Base-by-base conservation (phyloP, 2,113 vertebrate species). In the Tinamus guttatus region DNA sequence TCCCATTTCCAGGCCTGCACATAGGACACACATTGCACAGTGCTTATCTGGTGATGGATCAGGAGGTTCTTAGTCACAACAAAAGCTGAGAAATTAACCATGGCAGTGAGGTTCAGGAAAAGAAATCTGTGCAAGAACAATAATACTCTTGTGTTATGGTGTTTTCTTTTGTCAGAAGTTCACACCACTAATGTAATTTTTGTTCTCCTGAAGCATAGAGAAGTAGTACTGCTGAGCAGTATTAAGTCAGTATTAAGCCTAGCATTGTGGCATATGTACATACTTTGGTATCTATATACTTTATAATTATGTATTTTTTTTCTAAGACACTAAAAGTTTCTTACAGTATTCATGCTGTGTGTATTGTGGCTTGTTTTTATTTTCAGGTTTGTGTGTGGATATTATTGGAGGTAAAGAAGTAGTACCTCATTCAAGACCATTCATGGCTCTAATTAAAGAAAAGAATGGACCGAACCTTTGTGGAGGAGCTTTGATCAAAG, bases 401-500 rank as follows among this genome's bases (percentile, higher is more conserved):
- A 98, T 98, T 56, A 95, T 98, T 79, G 97, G 98, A 88, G 98
- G 98, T 81, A 2, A 17, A 5, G 49, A 91, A 93, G 97, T 97
- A 17, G 2, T 0, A 76, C 96, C 97, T 65, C 98, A 98, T 65
- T 98, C 98, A 0, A 98, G 95, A 95, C 98, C 98, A 17, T 98
- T 97, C 58, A 98, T 98, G 98, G 97, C 79, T 54, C 84, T 95
- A 24, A 87, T 98, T 67, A 3, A 2, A 0, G 7, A 1, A 13
- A 0, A 0, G 52, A 1, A 2, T 0, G 1, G 0, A 7, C 13
- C 2, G 15, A 0, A 1, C 0, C 0, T 32, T 8, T 98, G 98
- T 81, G 97, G 95, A 63, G 98, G 98, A 22, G 93, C 95, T 79
- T 88, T 98, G 95, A 97, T 98, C 79, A 95, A 91, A 45, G 3